Evolutionary conservation across 2,113 vertebrate genomes (phyloP), one percentile per base, ranked within the genome.

Genomic region (Psilopogon haemacephalus): DNA sequence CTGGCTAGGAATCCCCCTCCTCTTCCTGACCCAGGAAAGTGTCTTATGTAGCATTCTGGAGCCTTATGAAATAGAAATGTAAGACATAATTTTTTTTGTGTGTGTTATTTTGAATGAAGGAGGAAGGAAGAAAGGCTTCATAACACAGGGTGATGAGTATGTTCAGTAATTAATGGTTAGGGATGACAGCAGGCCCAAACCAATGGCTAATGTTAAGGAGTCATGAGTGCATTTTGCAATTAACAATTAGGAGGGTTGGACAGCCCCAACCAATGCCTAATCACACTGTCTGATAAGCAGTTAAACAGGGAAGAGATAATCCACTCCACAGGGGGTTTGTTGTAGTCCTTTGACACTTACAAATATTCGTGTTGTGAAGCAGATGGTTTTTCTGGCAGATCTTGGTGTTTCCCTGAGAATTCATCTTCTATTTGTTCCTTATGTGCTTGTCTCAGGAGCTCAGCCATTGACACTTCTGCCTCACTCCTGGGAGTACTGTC

Each of bases 401-500:
- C 92, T 81, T 95, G 96, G 60, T 59, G 80, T 86, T 98, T 98
- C 94, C 97, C 98, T 97, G 98, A 98, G 91, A 98, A 96, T 94
- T 99, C 98, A n/a, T 95, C 94, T 88, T 98, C 98, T 28, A 89
- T 72, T 93, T 97, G 98, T 58, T 98, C 98, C 93, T 98, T 98
- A 62, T 98, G 97, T 75, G 96, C 94, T 60, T 98, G 98, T 84
- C 98, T 98, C 92, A 98, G 88, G 82, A 98, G 97, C 84, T 98
- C 98, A 62, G 97, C 74, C 93, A 96, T 96, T 9, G 97, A 95
- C 13, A 77, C 65, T 27, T 98, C 98, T 19, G 96, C 96, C 27
- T 98, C 98, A 2, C 92, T 97, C 98, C 98, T 98, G 62, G 98
- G 98, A 77, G 98, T 97, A 15, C 93, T 92, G 76, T 99, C 98